phyloP scores from a whole-genome alignment of 2,113 vertebrate genomes.

The Lepidothrix coronata region DNA sequence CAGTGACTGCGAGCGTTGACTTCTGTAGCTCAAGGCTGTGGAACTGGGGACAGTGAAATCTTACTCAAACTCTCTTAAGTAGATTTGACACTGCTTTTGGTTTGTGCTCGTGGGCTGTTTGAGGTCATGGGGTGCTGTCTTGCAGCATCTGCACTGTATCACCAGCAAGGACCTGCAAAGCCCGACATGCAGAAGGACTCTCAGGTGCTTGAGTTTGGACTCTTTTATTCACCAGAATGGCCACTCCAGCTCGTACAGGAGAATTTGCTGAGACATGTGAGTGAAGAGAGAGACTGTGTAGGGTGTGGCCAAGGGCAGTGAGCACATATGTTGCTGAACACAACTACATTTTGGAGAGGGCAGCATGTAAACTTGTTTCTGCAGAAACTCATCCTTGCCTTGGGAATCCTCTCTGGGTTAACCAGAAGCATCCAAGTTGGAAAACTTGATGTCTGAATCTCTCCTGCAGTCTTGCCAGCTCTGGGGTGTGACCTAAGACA shows the following conservation, averaged over 20 bases:
- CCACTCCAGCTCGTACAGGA: accelerated
- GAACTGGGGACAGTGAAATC: background rate
- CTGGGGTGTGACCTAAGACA: background rate
- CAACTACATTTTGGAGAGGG: background rate
- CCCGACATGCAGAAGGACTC: accelerated
- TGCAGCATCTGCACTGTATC: background rate
- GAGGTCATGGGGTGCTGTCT: background rate
- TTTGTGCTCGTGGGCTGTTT: background rate
- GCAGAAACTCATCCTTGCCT: background rate
- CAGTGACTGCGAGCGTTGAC: accelerated
- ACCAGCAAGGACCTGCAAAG: background rate
- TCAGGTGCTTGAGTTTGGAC: background rate
- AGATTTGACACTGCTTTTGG: background rate
- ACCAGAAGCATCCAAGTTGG: background rate
- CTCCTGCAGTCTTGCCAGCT: background rate
- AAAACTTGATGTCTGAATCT: background rate
- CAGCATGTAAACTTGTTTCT: background rate
- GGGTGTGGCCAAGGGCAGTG: background rate
- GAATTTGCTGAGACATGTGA: background rate
- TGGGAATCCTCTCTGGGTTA: background rate
- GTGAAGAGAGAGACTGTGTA: background rate
- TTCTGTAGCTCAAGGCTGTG: background rate
- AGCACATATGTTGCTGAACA: background rate
- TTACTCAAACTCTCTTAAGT: background rate
- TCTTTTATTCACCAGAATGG: background rate